phyloP scores from a whole-genome alignment of 2,888 invertebrate genomes.

The Xanthorhoe designata region DNA sequence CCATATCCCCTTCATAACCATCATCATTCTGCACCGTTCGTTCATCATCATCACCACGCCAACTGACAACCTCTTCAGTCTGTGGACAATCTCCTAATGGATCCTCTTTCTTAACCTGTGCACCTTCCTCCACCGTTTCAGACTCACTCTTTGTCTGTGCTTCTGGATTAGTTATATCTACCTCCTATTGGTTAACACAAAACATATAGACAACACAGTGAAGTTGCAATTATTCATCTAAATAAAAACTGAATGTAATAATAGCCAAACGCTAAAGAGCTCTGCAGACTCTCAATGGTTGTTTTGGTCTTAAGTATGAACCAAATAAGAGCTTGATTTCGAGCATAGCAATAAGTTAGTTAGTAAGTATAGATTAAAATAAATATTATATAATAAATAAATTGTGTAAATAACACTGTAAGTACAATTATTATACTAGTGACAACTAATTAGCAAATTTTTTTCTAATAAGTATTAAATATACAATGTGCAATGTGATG shows the following conservation, averaged over 20 bases:
- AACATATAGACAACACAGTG: constrained; percentile 45
- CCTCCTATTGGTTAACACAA: constrained; percentile 72
- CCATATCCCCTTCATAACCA: constrained; percentile 86
- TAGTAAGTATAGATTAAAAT: too few relatives aligned
- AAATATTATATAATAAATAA: too few relatives aligned
- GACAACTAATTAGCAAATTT: too few relatives aligned
- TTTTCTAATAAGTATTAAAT: too few relatives aligned
- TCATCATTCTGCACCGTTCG: constrained; percentile 85
- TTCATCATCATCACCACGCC: constrained; percentile 54
- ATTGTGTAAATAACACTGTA: too few relatives aligned
- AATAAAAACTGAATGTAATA: not conserved
- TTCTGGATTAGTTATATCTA: constrained; percentile 63
- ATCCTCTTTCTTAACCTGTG: constrained; percentile 44
- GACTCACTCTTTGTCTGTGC: constrained; percentile 55
- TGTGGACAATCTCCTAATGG: constrained; percentile 71
- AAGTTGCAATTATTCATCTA: constrained; percentile 24
- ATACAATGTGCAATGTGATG: too few relatives aligned
- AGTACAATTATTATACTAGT: too few relatives aligned
- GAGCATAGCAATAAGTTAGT: too few relatives aligned
- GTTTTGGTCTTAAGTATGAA: too few relatives aligned
- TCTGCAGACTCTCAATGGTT: too few relatives aligned
- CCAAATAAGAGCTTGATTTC: too few relatives aligned
- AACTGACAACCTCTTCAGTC: constrained; percentile 52
- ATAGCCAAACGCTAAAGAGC: not conserved
- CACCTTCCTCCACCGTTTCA: constrained; percentile 47